Conservation (phyloP, 1,140 invertebrate species). For the Adoxophyes honmai region DNA sequence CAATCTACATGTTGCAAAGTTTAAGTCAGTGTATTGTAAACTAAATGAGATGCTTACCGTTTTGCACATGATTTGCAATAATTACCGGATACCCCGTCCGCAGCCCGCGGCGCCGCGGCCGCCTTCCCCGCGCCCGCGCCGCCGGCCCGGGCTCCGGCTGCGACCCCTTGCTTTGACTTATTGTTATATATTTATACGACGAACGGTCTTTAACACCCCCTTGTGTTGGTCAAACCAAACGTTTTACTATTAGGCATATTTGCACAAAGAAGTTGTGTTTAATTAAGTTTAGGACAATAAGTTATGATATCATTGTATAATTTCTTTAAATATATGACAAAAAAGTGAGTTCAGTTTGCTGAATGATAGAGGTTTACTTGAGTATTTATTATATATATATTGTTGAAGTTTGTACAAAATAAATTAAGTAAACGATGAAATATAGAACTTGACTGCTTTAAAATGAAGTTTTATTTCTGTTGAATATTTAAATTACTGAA, state of each 20-base stretch:
- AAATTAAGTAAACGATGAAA: slow-evolving; percentile 79
- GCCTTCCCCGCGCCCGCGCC: slow-evolving; percentile 49
- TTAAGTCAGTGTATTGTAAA: slow-evolving; percentile 70
- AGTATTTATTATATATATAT: slow-evolving; percentile 79
- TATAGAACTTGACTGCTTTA: slow-evolving; percentile 80
- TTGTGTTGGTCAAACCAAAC: slow-evolving; percentile 69
- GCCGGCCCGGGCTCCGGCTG: slow-evolving; percentile 17
- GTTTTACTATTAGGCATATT: slow-evolving; percentile 74
- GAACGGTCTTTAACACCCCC: slow-evolving; percentile 17
- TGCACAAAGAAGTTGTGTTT: slow-evolving; percentile 76
- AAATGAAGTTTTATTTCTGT: slow-evolving; percentile 45
- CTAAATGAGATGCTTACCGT: slow-evolving; percentile 71
- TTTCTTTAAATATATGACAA: slow-evolving; percentile 74
- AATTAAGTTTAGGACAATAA: slow-evolving; percentile 77
- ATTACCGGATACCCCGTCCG: slow-evolving; percentile 42
- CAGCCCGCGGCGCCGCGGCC: slow-evolving; percentile 45
- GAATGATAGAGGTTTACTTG: slow-evolving; percentile 78
- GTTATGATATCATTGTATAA: slow-evolving; percentile 73
- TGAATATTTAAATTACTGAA: no score
- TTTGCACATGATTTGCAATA: slow-evolving; percentile 76
- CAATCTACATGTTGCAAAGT: slow-evolving; percentile 66
- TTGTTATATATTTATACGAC: slow-evolving; percentile 13
- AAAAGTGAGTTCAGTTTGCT: slow-evolving; percentile 77
- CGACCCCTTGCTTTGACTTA: not conserved
- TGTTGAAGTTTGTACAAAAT: slow-evolving; percentile 80